These are phyloP conservation scores for Sitophilus oryzae DNA, from an alignment of 1,140 invertebrate genomes.

Conservation along the genomic window DNA sequence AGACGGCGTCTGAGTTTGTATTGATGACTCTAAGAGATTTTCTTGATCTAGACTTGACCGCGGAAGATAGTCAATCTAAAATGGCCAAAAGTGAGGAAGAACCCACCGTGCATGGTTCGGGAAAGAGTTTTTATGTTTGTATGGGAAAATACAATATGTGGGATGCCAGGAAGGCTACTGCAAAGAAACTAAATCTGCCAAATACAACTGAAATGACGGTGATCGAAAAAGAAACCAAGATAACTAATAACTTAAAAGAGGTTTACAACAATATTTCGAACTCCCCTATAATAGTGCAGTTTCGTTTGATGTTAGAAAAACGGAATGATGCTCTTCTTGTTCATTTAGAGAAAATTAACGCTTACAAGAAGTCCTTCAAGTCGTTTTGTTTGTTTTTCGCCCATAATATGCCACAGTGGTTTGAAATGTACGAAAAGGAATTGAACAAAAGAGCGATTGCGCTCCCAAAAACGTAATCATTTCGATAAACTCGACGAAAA, in stretches of 20 bases:
- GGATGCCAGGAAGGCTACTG: conserved; percentile 22
- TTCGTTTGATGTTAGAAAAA: conserved; percentile 18
- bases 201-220: conserved; percentile 2
- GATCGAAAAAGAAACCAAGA: conserved; percentile 16
- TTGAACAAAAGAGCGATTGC: no score
- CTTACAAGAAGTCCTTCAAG: conserved; percentile 28
- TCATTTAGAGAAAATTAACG: conserved; percentile 19
- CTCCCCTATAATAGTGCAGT: conserved; percentile 15
- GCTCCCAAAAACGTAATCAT: no score
- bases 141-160: conserved; percentile 27
- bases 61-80: conserved; percentile 7
- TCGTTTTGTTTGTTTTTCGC: conserved; percentile 22
- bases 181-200: conserved; percentile 16
- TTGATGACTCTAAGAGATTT: conserved; percentile 19
- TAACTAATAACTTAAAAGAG: conserved; percentile 19
- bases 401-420: conserved; percentile 23
- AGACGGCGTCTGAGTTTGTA: conserved; percentile 12
- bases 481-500: no score
- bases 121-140: conserved; percentile 23
- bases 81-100: conserved; percentile 14
- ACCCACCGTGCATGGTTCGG: conserved; percentile 15
- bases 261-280: conserved; percentile 13
- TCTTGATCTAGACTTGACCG: conserved; percentile 2
- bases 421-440: conserved; percentile 28
- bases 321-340: conserved; percentile 17